A percentile compares a stretch with the other conserved stretches of the same genome.
Conservation (phyloP, 2,797 vertebrate species). For the Australoheros facetus region DNA sequence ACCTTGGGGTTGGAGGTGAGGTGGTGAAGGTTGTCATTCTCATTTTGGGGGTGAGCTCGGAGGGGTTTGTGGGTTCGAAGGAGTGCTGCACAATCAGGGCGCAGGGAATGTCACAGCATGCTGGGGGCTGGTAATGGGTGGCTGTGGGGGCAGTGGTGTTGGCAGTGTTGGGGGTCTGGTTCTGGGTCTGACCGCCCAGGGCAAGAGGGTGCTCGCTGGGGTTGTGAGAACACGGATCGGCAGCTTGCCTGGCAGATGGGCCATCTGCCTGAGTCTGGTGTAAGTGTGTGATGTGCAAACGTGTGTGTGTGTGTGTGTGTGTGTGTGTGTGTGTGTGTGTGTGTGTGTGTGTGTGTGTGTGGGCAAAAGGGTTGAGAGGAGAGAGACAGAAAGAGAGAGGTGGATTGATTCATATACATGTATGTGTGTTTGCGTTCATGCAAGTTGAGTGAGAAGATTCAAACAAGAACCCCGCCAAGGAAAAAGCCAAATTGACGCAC, state of each 20-base stretch:
- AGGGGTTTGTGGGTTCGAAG: slow-evolving; percentile 72
- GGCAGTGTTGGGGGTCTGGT: slow-evolving; percentile 64
- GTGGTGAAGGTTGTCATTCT: slow-evolving; percentile 81
- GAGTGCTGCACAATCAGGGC: slow-evolving; percentile 79
- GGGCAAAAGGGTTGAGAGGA: slow-evolving; percentile 18
- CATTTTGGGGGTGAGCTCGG: slow-evolving; percentile 78
- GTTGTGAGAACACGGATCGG: slow-evolving; percentile 66
- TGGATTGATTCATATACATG: slow-evolving; percentile 41
- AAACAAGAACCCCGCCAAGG: slow-evolving; percentile 36
- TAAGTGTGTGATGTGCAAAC: slow-evolving; percentile 21
- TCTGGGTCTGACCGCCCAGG: slow-evolving; percentile 66
- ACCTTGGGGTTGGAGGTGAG: slow-evolving; percentile 79
- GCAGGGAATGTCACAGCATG: slow-evolving; percentile 82
- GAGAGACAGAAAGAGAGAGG: slow-evolving; percentile 21
- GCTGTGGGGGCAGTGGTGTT: slow-evolving; percentile 63
- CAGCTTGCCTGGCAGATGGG: slow-evolving; percentile 72
- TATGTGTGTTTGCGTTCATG: slow-evolving; percentile 62
- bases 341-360: neutral
- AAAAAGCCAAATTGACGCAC: slow-evolving; percentile 53
- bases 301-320: slow-evolving; percentile 19
- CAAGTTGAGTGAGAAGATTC: slow-evolving; percentile 44
- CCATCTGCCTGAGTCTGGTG: slow-evolving; percentile 73
- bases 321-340: neutral
- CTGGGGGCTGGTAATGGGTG: slow-evolving; percentile 80
- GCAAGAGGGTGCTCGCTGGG: slow-evolving; percentile 68